These are phyloP conservation scores for Caranx melampygus DNA, from an alignment of 2,113 vertebrate genomes.

Conservation along the genomic window DNA sequence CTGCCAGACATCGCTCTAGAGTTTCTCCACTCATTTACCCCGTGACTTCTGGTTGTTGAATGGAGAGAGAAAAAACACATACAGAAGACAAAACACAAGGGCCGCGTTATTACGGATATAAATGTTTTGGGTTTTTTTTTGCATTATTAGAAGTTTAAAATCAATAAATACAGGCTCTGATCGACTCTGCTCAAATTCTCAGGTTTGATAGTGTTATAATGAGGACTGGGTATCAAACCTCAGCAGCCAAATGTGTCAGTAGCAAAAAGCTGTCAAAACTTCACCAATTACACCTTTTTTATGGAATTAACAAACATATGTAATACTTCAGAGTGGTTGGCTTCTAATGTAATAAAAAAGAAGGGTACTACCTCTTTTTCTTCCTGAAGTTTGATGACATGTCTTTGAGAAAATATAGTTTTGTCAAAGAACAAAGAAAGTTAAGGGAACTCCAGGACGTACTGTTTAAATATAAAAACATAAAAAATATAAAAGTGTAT, in stretches of 20 bases:
- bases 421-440: too few species aligned
- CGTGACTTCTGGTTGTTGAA: conserved; percentile 19
- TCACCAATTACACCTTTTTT: neutral
- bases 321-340: too few species aligned
- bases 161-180: neutral
- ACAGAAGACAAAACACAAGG: neutral
- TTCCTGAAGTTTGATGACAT: too few species aligned
- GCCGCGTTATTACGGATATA: conserved; percentile 12
- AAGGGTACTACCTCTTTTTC: too few species aligned
- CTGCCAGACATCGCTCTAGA: conserved; percentile 41
- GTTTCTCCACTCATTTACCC: conserved; percentile 39
- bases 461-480: too few species aligned
- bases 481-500: too few species aligned
- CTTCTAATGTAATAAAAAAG: too few species aligned
- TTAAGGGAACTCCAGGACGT: too few species aligned
- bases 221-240: neutral
- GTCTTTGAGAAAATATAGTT: too few species aligned
- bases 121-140: conserved; percentile 1
- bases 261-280: neutral
- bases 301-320: neutral
- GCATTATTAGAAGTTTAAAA: neutral
- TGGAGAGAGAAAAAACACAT: conserved; percentile 9
- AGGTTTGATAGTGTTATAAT: neutral
- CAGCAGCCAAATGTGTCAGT: too few species aligned
- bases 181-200: neutral